Evolutionary conservation across 2,113 vertebrate species (phyloP).

Genomic region (Nicator chloris): DNA sequence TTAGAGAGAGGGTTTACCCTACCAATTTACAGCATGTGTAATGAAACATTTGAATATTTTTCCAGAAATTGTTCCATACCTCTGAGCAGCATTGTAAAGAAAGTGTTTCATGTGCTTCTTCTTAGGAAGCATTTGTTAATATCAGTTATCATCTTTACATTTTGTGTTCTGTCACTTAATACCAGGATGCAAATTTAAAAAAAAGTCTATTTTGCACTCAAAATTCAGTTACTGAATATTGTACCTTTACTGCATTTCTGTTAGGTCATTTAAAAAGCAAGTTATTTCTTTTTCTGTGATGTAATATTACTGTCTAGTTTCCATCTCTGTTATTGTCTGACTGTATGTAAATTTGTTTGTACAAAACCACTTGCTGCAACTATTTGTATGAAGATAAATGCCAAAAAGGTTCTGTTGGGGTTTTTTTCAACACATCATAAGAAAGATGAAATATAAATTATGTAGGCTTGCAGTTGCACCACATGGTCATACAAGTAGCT

Average conservation of each 20-base stretch:
- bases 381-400: background rate
- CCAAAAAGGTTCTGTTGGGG: background rate
- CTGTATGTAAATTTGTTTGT: background rate
- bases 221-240: background rate
- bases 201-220: background rate
- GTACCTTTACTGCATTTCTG: background rate
- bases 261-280: background rate
- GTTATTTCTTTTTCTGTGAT: background rate
- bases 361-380: background rate
- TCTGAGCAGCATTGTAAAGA: background rate
- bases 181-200: background rate
- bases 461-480: background rate
- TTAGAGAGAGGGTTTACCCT: background rate
- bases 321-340: background rate
- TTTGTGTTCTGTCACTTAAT: background rate
- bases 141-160: background rate
- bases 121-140: background rate
- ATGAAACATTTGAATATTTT: background rate
- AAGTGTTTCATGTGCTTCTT: background rate
- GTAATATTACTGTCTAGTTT: background rate
- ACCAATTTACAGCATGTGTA: background rate
- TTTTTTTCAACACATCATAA: background rate
- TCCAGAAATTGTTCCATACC: background rate
- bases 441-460: background rate
- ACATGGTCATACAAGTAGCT: background rate